Conservation (phyloP, 1,140 invertebrate species). For the Papilio machaon region DNA sequence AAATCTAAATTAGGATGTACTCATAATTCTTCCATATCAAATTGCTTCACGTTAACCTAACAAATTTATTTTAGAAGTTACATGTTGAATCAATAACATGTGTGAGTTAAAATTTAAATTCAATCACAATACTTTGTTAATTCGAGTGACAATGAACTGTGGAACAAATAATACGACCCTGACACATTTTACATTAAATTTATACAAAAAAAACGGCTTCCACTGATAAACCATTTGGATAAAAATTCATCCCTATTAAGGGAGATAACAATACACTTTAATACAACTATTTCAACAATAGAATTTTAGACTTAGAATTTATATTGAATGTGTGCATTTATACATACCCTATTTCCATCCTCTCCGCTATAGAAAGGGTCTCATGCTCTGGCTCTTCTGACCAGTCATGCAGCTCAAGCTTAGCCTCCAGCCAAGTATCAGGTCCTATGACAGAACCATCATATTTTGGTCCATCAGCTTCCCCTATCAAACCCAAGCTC, state of each 20-base stretch:
- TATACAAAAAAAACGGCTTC: not conserved
- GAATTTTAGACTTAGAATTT: too few species aligned
- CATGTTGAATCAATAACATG: slow-evolving; percentile 3
- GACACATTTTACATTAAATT: slow-evolving; percentile 22
- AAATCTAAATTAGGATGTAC: not conserved
- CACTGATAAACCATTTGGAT: not conserved
- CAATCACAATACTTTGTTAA: slow-evolving; percentile 30
- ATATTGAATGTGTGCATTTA: not conserved
- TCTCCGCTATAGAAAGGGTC: slow-evolving; percentile 69
- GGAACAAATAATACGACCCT: slow-evolving; percentile 33
- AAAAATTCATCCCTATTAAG: too few species aligned
- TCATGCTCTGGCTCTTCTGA: slow-evolving; percentile 75
- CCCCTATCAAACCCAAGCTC: slow-evolving; percentile 85
- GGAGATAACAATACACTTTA: too few species aligned
- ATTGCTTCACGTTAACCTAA: not conserved
- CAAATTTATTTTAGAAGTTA: not conserved
- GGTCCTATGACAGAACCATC: slow-evolving; percentile 61
- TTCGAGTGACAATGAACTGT: slow-evolving; percentile 22
- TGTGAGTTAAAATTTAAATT: slow-evolving; percentile 29
- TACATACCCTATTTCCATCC: slow-evolving; percentile 76
- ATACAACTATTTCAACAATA: too few species aligned
- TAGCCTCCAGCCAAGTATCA: slow-evolving; percentile 68
- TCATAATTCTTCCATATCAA: too few species aligned
- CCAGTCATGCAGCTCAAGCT: slow-evolving; percentile 74
- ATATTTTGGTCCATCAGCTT: slow-evolving; percentile 84